A percentile compares a stretch with the other conserved stretches of the same genome.
Conservation (phyloP, 1,140 invertebrate genomes). For the Leptinotarsa lineolata region DNA sequence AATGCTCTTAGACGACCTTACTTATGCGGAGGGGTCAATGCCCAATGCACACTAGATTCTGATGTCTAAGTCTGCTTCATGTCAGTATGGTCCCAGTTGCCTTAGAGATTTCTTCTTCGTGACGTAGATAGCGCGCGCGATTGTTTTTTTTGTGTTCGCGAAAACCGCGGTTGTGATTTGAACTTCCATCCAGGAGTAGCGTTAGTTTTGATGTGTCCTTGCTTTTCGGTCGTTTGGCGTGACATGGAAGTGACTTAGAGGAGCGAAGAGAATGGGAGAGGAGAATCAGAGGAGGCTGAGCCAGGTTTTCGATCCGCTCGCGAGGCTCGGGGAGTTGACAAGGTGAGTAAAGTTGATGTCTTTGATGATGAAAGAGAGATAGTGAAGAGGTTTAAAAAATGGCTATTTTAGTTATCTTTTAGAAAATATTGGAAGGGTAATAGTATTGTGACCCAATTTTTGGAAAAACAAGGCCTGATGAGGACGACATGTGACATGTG, state of each 20-base stretch:
- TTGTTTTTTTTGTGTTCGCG: neutral
- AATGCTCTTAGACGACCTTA: constrained; percentile 16
- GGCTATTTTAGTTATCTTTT: too few species aligned
- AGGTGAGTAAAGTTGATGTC: constrained; percentile 28
- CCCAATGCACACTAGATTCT: constrained; percentile 23
- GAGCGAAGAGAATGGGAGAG: constrained; percentile 34
- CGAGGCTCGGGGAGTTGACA: constrained; percentile 67
- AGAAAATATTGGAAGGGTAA: too few species aligned
- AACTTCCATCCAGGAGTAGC: constrained; percentile 37
- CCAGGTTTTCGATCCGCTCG: constrained; percentile 78
- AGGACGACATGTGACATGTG: too few species aligned
- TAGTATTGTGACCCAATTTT: too few species aligned
- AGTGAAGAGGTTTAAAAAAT: too few species aligned
- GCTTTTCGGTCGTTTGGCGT: constrained; percentile 2
- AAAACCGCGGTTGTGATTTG: constrained; percentile 39
- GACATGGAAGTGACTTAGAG: constrained; percentile 44
- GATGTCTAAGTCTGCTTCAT: constrained; percentile 7
- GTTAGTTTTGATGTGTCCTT: constrained; percentile 10
- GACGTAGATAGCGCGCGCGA: constrained; percentile 10
- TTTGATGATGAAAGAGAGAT: too few species aligned
- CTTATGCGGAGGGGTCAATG: constrained; percentile 7
- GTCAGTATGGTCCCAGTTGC: constrained; percentile 35
- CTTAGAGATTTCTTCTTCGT: constrained; percentile 17
- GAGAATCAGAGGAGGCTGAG: constrained; percentile 64
- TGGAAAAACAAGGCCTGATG: too few species aligned